phyloP scores from a whole-genome alignment of 2,797 vertebrate species.

The Semotilus atromaculatus region DNA sequence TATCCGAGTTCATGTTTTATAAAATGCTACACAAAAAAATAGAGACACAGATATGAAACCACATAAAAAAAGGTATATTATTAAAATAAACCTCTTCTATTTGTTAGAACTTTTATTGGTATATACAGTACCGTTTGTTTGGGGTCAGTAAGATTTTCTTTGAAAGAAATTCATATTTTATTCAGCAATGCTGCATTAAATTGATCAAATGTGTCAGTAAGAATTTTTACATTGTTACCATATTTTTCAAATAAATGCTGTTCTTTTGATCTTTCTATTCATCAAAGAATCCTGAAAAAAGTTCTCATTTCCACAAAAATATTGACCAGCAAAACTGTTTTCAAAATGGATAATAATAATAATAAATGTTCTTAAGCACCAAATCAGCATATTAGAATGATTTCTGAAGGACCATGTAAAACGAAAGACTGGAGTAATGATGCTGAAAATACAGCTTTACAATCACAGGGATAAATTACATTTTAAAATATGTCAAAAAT shows the following conservation, averaged over 20 bases:
- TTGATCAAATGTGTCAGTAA: too few species aligned
- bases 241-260: background rate
- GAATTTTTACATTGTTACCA: background rate
- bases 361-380: background rate
- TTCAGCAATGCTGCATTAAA: too few species aligned
- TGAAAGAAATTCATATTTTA: too few species aligned
- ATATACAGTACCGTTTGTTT: background rate
- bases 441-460: background rate
- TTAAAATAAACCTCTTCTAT: too few species aligned
- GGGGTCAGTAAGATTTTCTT: too few species aligned
- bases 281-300: background rate
- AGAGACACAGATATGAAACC: background rate
- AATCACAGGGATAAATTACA: background rate
- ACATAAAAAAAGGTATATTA: background rate
- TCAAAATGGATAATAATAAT: background rate
- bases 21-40: background rate
- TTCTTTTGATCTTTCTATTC: background rate
- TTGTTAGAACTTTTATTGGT: background rate
- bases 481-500: background rate
- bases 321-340: too few species aligned
- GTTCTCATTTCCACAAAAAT: too few species aligned
- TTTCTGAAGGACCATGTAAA: background rate
- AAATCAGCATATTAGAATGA: background rate
- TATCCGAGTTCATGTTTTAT: background rate
- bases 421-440: background rate